These are phyloP conservation scores for Eretmocerus hayati DNA, from an alignment of 2,888 invertebrate species.

Conservation along the genomic window DNA sequence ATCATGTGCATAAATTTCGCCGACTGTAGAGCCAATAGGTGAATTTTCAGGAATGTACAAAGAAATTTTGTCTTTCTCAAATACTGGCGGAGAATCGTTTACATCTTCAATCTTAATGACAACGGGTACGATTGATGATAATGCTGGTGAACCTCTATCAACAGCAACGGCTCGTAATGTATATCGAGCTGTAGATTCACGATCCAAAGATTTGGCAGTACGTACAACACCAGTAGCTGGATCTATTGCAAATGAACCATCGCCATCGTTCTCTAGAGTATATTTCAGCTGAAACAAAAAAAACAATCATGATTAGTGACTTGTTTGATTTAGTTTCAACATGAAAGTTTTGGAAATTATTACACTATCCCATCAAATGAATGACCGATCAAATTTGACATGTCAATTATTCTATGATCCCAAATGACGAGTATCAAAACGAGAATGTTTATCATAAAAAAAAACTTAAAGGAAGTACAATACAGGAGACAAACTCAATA, in stretches of 20 bases:
- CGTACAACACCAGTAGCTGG: conserved; percentile 86
- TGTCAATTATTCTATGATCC: too few relatives aligned
- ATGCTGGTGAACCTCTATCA: conserved; percentile 78
- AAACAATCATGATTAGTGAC: too few relatives aligned
- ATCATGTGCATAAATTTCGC: conserved; percentile 82
- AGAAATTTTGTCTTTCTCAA: conserved; percentile 79
- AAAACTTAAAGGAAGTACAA: too few relatives aligned
- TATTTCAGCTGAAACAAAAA: conserved; percentile 52
- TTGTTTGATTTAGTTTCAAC: too few relatives aligned
- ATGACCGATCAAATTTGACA: too few relatives aligned
- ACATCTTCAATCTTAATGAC: conserved; percentile 80
- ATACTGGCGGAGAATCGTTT: conserved; percentile 85
- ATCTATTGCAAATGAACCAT: conserved; percentile 88
- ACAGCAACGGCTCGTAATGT: conserved; percentile 80
- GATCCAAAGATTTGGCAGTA: conserved; percentile 81
- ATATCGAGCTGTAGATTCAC: conserved; percentile 83
- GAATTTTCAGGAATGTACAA: conserved; percentile 92
- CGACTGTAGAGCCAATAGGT: conserved; percentile 91
- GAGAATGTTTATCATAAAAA: too few relatives aligned
- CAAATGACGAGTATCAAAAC: too few relatives aligned
- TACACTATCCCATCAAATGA: too few relatives aligned
- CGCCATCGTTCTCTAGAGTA: conserved; percentile 68
- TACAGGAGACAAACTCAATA: too few relatives aligned
- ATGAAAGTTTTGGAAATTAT: too few relatives aligned
- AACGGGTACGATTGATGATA: conserved; percentile 64